A percentile compares a stretch with the other conserved stretches of the same genome.
phyloP scores from a whole-genome alignment of 2,113 vertebrate species.

The Hipposideros armiger region DNA sequence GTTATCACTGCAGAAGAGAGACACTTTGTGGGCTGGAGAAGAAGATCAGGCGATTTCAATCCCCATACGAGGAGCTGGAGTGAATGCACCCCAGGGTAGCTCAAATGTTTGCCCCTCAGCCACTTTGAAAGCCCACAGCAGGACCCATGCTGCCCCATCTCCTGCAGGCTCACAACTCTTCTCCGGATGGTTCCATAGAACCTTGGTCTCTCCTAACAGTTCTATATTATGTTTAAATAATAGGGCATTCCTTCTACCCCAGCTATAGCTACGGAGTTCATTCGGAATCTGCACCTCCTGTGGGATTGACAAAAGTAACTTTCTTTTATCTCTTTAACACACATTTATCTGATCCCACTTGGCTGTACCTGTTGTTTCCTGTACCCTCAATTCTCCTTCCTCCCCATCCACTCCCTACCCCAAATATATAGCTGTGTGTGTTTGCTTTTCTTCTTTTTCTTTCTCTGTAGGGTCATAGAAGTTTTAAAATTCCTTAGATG shows the following conservation, averaged over 20 bases:
- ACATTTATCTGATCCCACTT: background rate
- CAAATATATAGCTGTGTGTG: no score
- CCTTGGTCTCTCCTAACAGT: background rate
- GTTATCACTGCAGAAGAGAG: background rate
- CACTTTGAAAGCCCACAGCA: background rate
- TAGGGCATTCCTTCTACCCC: background rate
- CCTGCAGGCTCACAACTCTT: background rate
- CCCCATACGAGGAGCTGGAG: background rate
- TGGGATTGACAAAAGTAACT: background rate
- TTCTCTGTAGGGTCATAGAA: conserved; percentile 34
- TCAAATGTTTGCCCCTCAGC: background rate
- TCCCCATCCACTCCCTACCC: fast-evolving
- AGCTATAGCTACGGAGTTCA: background rate
- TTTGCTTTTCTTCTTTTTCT: background rate
- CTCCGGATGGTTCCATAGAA: background rate
- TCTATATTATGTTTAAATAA: background rate
- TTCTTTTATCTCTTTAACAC: background rate
- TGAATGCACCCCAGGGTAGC: fast-evolving
- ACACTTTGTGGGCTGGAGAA: background rate
- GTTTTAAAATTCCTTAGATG: conserved; percentile 62
- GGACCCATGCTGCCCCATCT: background rate
- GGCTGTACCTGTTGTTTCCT: background rate
- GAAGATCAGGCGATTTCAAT: background rate
- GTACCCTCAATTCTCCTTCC: background rate
- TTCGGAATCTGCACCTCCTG: background rate